Conservation (phyloP, 2,113 vertebrate species). For the Donacobius atricapilla region DNA sequence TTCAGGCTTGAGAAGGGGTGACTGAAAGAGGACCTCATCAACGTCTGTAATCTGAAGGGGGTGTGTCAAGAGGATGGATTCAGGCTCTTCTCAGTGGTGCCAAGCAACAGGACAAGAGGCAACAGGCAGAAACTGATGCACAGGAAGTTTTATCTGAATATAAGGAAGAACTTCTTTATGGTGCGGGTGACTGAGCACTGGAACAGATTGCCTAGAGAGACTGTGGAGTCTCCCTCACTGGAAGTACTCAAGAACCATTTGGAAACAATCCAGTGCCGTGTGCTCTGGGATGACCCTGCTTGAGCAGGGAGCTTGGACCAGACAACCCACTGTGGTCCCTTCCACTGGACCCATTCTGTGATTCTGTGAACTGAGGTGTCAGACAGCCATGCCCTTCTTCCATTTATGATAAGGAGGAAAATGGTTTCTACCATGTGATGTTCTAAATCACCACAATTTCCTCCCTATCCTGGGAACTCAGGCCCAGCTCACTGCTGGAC, state of each 20-base stretch:
- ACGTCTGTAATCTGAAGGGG: background rate
- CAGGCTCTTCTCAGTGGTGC: background rate
- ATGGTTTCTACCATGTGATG: background rate
- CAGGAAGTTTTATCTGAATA: background rate
- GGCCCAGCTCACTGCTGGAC: background rate
- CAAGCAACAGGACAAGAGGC: background rate
- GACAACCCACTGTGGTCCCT: background rate
- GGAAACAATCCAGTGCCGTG: background rate
- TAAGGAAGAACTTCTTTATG: background rate
- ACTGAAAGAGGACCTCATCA: too few species aligned
- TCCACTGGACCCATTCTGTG: background rate
- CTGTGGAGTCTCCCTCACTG: background rate
- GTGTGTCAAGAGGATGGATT: background rate
- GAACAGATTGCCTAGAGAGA: background rate
- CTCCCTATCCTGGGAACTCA: background rate
- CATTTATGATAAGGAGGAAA: background rate
- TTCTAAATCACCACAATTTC: background rate
- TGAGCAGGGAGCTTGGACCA: background rate
- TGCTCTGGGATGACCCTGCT: background rate
- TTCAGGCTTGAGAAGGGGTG: background rate
- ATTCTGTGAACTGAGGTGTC: background rate
- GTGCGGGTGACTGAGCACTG: background rate
- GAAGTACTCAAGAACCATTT: background rate
- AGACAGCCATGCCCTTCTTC: background rate
- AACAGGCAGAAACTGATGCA: background rate